Percentiles rank a stretch among this genome's conserved stretches.
Evolutionary conservation across 2,113 vertebrate species (phyloP).

Genomic region (Nematolebias whitei): DNA sequence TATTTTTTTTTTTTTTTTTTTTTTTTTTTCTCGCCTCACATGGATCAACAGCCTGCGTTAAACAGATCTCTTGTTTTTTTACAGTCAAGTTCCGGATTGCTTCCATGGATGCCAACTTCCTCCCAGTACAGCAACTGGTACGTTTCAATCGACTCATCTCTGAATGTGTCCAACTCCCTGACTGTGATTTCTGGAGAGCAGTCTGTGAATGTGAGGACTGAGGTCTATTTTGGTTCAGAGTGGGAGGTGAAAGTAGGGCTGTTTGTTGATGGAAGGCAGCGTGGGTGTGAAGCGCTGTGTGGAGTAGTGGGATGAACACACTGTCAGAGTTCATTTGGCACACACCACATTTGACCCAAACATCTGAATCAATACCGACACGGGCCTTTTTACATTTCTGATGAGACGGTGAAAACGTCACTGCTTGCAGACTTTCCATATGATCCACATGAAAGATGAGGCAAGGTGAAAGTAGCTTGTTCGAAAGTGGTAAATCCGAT

Average conservation of each 20-base stretch:
- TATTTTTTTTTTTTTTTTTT: not conserved
- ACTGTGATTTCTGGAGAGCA: conserved; percentile 36
- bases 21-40: no score
- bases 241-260: conserved; percentile 64
- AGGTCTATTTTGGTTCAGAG: conserved; percentile 72
- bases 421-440: not conserved
- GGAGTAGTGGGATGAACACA: conserved; percentile 67
- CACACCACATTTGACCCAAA: conserved; percentile 65
- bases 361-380: conserved; percentile 69
- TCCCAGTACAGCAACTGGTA: conserved; percentile 62
- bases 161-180: not conserved
- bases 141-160: not conserved
- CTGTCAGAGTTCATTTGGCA: conserved; percentile 73
- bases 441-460: no score
- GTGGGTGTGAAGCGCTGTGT: conserved; percentile 69
- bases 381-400: conserved; percentile 38
- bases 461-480: no score
- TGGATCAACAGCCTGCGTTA: not conserved
- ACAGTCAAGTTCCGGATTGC: conserved; percentile 75
- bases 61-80: not conserved
- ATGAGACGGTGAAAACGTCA: conserved; percentile 31
- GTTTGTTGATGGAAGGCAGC: conserved; percentile 68
- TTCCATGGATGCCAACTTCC: conserved; percentile 65
- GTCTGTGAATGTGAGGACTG: conserved; percentile 32
- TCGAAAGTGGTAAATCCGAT: no score